A percentile compares a stretch with the other conserved stretches of the same genome.
These are phyloP conservation scores for Drosophila pseudoananassae DNA, from an alignment of 1,140 invertebrate genomes.

Conservation along the genomic window DNA sequence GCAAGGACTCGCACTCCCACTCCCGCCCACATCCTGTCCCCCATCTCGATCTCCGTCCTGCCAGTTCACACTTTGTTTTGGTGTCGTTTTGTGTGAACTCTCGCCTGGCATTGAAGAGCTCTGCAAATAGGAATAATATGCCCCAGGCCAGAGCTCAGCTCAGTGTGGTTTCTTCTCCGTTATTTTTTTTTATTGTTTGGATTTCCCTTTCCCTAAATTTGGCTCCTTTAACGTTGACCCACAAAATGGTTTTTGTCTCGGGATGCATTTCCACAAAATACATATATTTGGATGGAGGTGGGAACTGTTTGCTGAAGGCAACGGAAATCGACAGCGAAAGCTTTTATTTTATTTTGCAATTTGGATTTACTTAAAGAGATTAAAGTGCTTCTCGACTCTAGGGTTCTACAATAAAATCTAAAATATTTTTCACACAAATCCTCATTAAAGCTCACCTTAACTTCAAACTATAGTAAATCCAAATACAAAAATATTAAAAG, in stretches of 20 bases:
- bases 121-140: constrained; percentile 65
- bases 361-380: constrained; percentile 33
- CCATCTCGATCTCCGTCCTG: neutral
- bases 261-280: constrained; percentile 35
- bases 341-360: constrained; percentile 15
- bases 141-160: constrained; percentile 16
- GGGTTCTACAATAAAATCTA: too few species aligned
- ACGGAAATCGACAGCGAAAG: constrained; percentile 36
- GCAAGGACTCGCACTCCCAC: constrained; percentile 23
- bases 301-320: constrained; percentile 8
- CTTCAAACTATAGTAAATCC: neutral
- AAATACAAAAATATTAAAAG: neutral
- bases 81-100: constrained; percentile 51
- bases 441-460: neutral
- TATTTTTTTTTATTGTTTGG: neutral
- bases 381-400: neutral
- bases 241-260: constrained; percentile 28
- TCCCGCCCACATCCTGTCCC: neutral
- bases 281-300: neutral
- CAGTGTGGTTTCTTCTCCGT: neutral
- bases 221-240: constrained; percentile 25
- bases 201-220: neutral
- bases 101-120: constrained; percentile 62
- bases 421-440: too few species aligned
- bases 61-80: constrained; percentile 39